Base-by-base conservation (phyloP, 2,888 invertebrate species). In the Stenurella melanura region DNA sequence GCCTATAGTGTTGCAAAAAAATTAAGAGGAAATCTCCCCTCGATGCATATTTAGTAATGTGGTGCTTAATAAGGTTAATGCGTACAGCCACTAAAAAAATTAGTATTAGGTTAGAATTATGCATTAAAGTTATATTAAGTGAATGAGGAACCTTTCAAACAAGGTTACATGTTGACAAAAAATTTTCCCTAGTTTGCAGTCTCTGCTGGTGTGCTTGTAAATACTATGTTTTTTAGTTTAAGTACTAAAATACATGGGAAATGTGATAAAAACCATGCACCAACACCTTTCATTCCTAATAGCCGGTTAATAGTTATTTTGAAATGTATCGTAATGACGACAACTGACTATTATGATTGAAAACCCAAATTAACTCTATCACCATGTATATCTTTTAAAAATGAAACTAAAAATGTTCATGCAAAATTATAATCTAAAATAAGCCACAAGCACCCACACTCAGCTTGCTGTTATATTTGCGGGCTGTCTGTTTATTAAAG, bases 381-480 rank as follows among this genome's bases (percentile, higher is more conserved):
- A 75, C 75, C 69, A 75, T 63, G 38, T 69, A 58, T 58, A 34
- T 61, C 54, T 67, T 30, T 54, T 17, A 67, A 67, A 69, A 69
- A 75, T 54, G 42, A 56, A 75, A 75, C 68, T 54, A 68, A 74
- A 63, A 73, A 74, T 57, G 73, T 58, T 64, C 67, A 69, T 56
- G 60, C 61, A 78, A 80, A 77, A 76, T 75, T 79, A 82, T 81
- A 85, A 86, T 84, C 81, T 84, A 85, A 84, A 87, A 87, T 84
- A 88, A 88, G 88, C 78, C 87, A 87, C 87, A 88, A 88, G 87
- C 89, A 90, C 90, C 89, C 90, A 90, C 90, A 89, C 89, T 90
- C 85, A 89, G 89, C 88, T 89, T 90, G 89, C 88, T 89, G 89
- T 89, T 89, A 90, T 89, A 89, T 88, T 89, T 89, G 89, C 90